phyloP scores from a whole-genome alignment of 1,140 invertebrate genomes.

The Drosophila tsacasi region DNA sequence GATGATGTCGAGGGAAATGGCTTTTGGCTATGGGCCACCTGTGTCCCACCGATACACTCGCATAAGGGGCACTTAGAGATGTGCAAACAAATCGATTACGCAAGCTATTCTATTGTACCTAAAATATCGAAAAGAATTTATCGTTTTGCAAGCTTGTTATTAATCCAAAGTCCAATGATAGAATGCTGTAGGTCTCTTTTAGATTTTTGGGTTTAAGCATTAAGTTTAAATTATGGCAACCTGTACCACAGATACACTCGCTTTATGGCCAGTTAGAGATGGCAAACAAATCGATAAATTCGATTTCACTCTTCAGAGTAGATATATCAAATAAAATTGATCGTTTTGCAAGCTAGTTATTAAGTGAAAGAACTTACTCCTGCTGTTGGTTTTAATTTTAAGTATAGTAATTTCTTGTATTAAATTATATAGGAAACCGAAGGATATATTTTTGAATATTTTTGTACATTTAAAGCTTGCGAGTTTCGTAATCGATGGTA shows the following conservation, averaged over 20 bases:
- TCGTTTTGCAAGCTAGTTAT: not conserved
- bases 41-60: constrained; percentile 35
- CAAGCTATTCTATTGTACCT: too few relatives aligned
- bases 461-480: not conserved
- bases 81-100: not conserved
- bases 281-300: too few relatives aligned
- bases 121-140: too few relatives aligned
- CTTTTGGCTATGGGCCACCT: constrained; percentile 72
- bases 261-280: too few relatives aligned
- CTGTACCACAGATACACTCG: too few relatives aligned
- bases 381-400: not conserved
- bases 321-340: not conserved
- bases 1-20: constrained; percentile 22
- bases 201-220: not conserved
- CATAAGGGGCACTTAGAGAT: not conserved
- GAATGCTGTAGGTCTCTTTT: not conserved
- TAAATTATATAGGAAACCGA: too few relatives aligned
- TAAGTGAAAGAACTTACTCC: not conserved
- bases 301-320: not conserved
- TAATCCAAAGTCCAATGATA: too few relatives aligned
- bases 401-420: not conserved
- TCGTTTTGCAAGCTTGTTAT: too few relatives aligned
- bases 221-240: too few relatives aligned
- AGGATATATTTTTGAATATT: not conserved
- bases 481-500: not conserved